phyloP scores from a whole-genome alignment of 2,797 vertebrate genomes.

The Sciurus carolinensis region DNA sequence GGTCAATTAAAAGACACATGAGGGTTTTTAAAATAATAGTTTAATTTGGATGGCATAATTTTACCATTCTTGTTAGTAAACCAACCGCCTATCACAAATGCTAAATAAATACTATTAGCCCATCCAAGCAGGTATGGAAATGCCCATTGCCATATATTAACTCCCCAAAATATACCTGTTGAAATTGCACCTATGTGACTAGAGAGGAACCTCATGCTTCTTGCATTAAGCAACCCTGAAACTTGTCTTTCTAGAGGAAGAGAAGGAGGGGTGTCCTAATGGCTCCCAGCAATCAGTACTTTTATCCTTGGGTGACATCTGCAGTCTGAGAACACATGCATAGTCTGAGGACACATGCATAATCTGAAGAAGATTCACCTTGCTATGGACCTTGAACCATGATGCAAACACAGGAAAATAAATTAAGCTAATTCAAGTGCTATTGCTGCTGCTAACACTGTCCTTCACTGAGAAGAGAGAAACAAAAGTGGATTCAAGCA shows the following conservation, averaged over 20 bases:
- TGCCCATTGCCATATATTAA: background rate
- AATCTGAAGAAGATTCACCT: conserved; percentile 72
- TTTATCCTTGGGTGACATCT: conserved; percentile 56
- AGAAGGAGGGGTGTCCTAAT: background rate
- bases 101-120: background rate
- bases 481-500: background rate
- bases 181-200: background rate
- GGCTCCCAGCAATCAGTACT: background rate
- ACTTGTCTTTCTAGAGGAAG: conserved; percentile 33
- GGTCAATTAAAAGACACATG: conserved; percentile 24
- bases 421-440: conserved; percentile 75
- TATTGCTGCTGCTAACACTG: conserved; percentile 29
- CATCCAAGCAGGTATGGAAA: background rate
- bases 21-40: conserved; percentile 14
- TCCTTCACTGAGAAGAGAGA: conserved; percentile 56
- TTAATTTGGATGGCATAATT: conserved; percentile 36
- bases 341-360: background rate
- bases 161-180: background rate
- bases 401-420: conserved; percentile 74
- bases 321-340: background rate
- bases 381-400: conserved; percentile 73
- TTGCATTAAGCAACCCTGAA: background rate
- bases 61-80: background rate
- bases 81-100: background rate
- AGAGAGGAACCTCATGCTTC: background rate